Conservation (phyloP, 2,113 vertebrate species). For the Macaca nemestrina region DNA sequence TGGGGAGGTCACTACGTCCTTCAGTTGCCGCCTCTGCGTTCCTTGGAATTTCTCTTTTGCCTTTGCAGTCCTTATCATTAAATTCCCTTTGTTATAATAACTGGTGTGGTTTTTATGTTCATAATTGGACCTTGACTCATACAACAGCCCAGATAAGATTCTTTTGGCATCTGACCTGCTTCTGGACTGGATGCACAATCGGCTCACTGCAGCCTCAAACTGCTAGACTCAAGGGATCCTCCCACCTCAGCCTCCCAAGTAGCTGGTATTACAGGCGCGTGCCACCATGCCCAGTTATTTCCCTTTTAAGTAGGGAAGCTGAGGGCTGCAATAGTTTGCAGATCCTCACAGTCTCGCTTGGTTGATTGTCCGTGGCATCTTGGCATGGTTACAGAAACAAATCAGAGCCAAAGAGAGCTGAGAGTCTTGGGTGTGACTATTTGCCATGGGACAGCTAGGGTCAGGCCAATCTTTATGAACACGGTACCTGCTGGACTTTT, state of each 20-base stretch:
- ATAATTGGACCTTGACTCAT: not conserved
- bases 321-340: not conserved
- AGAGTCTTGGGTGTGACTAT: not conserved
- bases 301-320: not conserved
- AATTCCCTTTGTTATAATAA: not conserved
- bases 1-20: not conserved
- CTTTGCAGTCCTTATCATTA: too few relatives aligned
- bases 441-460: not conserved
- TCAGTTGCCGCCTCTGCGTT: not conserved
- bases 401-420: not conserved
- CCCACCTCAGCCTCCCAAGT: too few relatives aligned
- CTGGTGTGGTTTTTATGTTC: not conserved
- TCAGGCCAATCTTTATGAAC: not conserved
- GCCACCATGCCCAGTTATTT: too few relatives aligned
- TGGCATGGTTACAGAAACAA: not conserved
- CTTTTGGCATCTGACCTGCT: not conserved
- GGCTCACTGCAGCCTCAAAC: too few relatives aligned
- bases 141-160: not conserved
- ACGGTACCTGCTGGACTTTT: not conserved
- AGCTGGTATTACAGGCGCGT: too few relatives aligned
- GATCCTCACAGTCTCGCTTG: not conserved
- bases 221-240: too few relatives aligned
- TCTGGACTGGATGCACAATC: not conserved
- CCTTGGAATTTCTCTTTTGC: too few relatives aligned
- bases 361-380: accelerated